A percentile compares a stretch with the other conserved stretches of the same genome.
Conservation (phyloP, 2,113 vertebrate species). For the Corydoras maculifer region DNA sequence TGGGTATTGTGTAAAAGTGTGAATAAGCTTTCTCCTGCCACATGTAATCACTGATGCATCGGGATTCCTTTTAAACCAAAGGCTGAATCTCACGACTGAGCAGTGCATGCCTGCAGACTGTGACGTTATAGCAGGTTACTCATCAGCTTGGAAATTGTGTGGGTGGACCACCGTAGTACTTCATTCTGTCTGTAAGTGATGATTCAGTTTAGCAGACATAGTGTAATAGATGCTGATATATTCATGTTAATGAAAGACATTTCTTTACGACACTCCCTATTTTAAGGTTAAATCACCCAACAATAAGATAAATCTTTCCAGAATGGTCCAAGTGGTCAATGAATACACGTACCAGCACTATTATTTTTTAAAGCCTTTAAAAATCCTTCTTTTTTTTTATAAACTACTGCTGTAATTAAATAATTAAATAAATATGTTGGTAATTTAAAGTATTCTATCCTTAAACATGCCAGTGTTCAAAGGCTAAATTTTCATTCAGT, state of each 20-base stretch:
- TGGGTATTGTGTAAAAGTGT: slow-evolving; percentile 3
- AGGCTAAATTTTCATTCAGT: no score
- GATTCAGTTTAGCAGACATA: slow-evolving; percentile 12
- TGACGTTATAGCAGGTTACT: slow-evolving; percentile 22
- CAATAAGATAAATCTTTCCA: no score
- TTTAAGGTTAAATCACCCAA: no score
- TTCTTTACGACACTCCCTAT: background rate
- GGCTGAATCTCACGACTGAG: slow-evolving; percentile 1
- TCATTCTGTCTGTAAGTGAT: slow-evolving; percentile 4
- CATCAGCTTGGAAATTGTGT: slow-evolving; percentile 12
- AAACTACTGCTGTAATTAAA: no score
- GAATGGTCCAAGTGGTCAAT: no score
- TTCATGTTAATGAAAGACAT: no score
- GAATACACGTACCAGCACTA: no score
- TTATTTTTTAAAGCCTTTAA: no score
- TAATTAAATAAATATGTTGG: no score
- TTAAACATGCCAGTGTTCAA: no score
- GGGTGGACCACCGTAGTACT: slow-evolving; percentile 13
- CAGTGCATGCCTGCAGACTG: slow-evolving; percentile 10
- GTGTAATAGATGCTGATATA: slow-evolving; percentile 1
- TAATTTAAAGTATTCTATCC: no score
- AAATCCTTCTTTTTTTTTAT: no score
- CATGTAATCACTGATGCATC: background rate
- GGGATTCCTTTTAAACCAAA: background rate
- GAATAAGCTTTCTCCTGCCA: slow-evolving; percentile 18